Evolutionary conservation across 2,797 vertebrate species (phyloP).

Genomic region (Mus spretus): DNA sequence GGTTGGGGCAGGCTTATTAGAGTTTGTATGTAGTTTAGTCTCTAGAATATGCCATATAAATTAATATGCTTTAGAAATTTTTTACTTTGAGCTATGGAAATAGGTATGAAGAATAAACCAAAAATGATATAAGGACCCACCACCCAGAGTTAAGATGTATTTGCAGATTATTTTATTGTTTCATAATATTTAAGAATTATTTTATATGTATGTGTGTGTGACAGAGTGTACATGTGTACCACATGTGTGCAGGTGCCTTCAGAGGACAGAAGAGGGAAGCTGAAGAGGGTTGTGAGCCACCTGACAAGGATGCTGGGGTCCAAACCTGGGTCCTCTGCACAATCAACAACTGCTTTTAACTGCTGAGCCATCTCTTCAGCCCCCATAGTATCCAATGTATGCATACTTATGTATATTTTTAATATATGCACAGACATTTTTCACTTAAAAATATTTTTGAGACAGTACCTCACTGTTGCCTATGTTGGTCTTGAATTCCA

Average conservation of each 20-base stretch:
- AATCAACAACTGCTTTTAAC: background rate
- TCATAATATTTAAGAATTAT: background rate
- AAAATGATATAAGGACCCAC: background rate
- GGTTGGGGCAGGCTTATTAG: background rate
- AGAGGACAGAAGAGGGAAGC: background rate
- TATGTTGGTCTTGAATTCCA: background rate
- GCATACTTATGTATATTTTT: background rate
- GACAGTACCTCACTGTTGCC: background rate
- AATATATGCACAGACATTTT: background rate
- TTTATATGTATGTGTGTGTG: background rate
- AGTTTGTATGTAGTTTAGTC: background rate
- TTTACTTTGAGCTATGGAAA: constrained; percentile 27
- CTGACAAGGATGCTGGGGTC: background rate
- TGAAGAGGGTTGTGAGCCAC: background rate
- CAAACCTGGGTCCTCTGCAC: background rate
- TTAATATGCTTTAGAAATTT: constrained; percentile 4
- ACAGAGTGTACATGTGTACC: background rate
- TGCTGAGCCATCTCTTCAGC: background rate
- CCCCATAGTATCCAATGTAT: background rate
- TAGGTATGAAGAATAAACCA: constrained; percentile 39
- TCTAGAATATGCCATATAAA: background rate
- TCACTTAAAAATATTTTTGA: background rate
- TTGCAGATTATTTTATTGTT: background rate
- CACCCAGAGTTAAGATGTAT: background rate
- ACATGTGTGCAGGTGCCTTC: background rate